A percentile compares a stretch with the other conserved stretches of the same genome.
phyloP scores from a whole-genome alignment of 2,797 vertebrate genomes.

The Catamblyrhynchus diadema region DNA sequence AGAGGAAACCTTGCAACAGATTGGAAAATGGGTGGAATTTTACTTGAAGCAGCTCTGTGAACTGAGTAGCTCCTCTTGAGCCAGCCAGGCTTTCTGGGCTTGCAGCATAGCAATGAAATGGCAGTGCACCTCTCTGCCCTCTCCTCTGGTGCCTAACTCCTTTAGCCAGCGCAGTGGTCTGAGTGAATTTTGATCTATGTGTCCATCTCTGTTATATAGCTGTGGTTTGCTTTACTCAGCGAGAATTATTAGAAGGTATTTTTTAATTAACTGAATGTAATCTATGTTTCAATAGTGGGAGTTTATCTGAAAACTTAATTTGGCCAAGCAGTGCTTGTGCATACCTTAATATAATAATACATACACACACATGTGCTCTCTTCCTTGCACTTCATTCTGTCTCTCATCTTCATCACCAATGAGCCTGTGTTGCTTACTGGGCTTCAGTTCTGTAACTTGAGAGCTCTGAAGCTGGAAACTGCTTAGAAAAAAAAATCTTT shows the following conservation, averaged over 20 bases:
- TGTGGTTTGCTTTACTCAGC: background rate
- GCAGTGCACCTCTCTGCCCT: background rate
- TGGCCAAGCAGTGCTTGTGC: background rate
- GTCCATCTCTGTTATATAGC: background rate
- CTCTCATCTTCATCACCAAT: background rate
- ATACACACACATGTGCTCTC: background rate
- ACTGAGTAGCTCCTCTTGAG: background rate
- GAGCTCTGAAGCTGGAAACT: background rate
- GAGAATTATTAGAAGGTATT: background rate
- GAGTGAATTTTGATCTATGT: background rate
- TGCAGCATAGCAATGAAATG: background rate
- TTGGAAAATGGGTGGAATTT: background rate
- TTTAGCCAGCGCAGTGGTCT: background rate
- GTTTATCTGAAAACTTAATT: slow-evolving; percentile 19
- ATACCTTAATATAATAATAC: background rate
- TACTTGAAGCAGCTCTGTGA: background rate
- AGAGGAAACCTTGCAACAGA: background rate
- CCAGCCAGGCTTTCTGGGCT: background rate
- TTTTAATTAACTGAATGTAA: slow-evolving; percentile 10
- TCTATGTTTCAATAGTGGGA: background rate
- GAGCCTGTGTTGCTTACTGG: background rate
- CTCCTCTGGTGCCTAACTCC: background rate
- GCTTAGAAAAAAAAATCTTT: background rate
- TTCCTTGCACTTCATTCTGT: background rate
- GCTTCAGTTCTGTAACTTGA: background rate